Conservation (phyloP, 2,888 invertebrate species). For the Herminia tarsipennalis region DNA sequence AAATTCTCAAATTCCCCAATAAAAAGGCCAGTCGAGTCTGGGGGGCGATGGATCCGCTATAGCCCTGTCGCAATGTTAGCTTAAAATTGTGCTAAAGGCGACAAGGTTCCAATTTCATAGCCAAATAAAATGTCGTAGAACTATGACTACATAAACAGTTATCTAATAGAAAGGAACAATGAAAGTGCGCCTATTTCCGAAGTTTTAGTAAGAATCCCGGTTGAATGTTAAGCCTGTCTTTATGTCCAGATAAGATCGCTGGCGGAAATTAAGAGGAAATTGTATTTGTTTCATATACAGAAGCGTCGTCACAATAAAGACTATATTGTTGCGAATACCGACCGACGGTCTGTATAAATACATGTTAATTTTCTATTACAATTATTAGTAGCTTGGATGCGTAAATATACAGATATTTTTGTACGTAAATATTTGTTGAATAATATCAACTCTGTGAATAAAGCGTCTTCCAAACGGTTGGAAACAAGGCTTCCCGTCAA, state of each 20-base stretch:
- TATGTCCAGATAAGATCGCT: slow-evolving; percentile 75
- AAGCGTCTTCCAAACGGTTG: too few relatives aligned
- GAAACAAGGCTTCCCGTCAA: too few relatives aligned
- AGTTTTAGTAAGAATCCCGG: slow-evolving; percentile 61
- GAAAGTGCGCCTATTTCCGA: slow-evolving; percentile 64
- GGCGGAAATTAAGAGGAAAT: slow-evolving; percentile 83
- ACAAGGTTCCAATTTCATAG: neutral
- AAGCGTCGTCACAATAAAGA: slow-evolving; percentile 68
- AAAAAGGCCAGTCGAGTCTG: too few relatives aligned
- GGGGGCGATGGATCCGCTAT: too few relatives aligned
- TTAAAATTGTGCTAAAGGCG: too few relatives aligned
- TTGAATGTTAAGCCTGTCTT: slow-evolving; percentile 74
- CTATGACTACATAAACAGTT: slow-evolving; percentile 21
- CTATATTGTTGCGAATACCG: slow-evolving; percentile 41
- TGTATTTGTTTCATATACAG: slow-evolving; percentile 82
- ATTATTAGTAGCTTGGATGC: slow-evolving; percentile 12
- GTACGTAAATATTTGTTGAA: neutral
- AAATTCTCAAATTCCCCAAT: too few relatives aligned
- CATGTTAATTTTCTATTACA: slow-evolving; percentile 56
- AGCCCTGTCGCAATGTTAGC: too few relatives aligned
- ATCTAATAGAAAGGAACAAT: slow-evolving; percentile 46
- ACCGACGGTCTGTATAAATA: slow-evolving; percentile 52
- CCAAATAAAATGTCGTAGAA: neutral
- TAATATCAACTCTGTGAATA: neutral
- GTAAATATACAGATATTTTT: slow-evolving; percentile 8